A percentile compares a stretch with the other conserved stretches of the same genome.
These are phyloP conservation scores for Phoxinus dragarum DNA, from an alignment of 2,797 vertebrate genomes.

Conservation along the genomic window DNA sequence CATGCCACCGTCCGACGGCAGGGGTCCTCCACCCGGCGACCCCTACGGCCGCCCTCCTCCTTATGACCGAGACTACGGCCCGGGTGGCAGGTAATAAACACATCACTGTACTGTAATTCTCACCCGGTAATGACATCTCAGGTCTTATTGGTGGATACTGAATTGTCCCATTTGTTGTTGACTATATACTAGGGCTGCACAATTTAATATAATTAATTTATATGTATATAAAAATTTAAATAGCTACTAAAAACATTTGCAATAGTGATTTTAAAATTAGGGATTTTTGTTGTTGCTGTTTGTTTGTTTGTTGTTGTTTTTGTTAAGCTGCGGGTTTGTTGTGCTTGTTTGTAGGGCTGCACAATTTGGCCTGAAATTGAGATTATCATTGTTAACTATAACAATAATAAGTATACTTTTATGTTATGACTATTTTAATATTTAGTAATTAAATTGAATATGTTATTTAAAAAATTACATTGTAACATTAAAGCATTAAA, in stretches of 20 bases:
- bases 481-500: too few relatives aligned
- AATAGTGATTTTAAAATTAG: not conserved
- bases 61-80: conserved; percentile 96
- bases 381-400: too few relatives aligned
- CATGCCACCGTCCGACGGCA: conserved; percentile 92
- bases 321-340: not conserved
- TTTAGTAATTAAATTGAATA: too few relatives aligned
- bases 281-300: not conserved
- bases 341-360: conserved; percentile 11
- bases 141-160: not conserved
- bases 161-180: not conserved
- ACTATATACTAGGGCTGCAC: not conserved
- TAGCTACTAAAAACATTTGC: not conserved
- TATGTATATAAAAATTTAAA: not conserved
- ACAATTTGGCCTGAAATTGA: not conserved
- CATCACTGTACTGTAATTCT: not conserved
- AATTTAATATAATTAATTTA: not conserved
- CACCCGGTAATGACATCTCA: not conserved
- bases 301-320: not conserved
- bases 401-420: too few relatives aligned
- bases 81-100: conserved; percentile 89
- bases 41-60: conserved; percentile 94
- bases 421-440: too few relatives aligned
- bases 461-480: too few relatives aligned
- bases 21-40: conserved; percentile 91